Conservation (phyloP, 1,140 invertebrate genomes). For the Formica selysi region DNA sequence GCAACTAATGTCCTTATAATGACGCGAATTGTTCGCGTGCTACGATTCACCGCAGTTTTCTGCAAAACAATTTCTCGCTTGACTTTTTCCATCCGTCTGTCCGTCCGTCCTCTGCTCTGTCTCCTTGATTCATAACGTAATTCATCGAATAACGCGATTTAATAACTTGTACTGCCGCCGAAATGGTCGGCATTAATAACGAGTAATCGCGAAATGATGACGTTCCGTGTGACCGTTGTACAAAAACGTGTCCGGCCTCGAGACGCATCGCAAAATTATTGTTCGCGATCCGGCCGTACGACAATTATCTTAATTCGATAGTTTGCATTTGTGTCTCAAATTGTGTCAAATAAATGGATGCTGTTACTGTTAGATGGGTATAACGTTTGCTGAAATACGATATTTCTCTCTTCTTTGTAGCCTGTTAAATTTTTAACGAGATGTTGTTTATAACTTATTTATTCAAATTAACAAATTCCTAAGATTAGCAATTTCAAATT, state of each 20-base stretch:
- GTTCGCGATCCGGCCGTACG: slow-evolving; percentile 1
- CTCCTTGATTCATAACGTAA: slow-evolving; percentile 56
- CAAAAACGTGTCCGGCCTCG: slow-evolving; percentile 33
- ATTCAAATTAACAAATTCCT: not conserved
- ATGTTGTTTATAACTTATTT: slow-evolving; percentile 12
- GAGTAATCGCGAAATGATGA: slow-evolving; percentile 44
- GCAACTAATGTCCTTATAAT: slow-evolving; percentile 75
- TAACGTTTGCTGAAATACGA: slow-evolving; percentile 3
- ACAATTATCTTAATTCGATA: slow-evolving; percentile 51
- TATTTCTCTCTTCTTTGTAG: not conserved
- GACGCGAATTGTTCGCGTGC: slow-evolving; percentile 64
- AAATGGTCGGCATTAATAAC: slow-evolving; percentile 55
- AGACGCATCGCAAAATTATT: slow-evolving; percentile 32
- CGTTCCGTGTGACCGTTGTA: not conserved
- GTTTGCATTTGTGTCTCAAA: not conserved
- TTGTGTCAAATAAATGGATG: not conserved
- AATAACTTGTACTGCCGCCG: slow-evolving; percentile 45
- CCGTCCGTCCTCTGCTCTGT: too few relatives aligned
- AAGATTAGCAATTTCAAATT: not conserved
- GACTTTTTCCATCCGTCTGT: slow-evolving; percentile 18
- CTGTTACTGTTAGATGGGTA: not conserved
- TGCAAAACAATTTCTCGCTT: slow-evolving; percentile 36
- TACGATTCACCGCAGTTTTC: slow-evolving; percentile 50
- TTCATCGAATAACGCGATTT: slow-evolving; percentile 42
- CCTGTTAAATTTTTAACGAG: not conserved